Percentiles rank a stretch among this genome's conserved stretches.
These are phyloP conservation scores for Varanus salvator DNA, from an alignment of 2,113 vertebrate genomes.

Conservation along the genomic window DNA sequence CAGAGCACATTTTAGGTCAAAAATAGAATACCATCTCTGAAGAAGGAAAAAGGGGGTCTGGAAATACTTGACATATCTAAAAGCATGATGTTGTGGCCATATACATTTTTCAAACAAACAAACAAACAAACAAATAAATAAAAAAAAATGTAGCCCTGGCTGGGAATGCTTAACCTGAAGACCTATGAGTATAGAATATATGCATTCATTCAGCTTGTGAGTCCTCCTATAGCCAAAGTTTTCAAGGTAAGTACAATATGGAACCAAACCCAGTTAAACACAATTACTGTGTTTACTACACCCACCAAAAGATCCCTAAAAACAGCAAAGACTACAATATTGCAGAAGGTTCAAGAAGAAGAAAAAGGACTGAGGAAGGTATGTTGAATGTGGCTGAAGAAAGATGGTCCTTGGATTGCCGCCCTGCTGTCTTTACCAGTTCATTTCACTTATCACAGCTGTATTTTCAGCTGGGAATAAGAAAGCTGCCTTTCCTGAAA, in stretches of 20 bases:
- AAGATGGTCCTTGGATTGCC: neutral
- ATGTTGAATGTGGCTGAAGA: neutral
- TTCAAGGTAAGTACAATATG: no score
- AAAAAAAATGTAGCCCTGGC: neutral
- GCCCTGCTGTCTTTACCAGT: neutral
- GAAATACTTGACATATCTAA: neutral
- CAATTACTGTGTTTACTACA: no score
- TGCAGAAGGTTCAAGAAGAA: neutral
- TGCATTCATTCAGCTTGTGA: no score
- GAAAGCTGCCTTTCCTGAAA: constrained; percentile 18
- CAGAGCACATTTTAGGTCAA: neutral
- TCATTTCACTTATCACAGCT: constrained; percentile 49
- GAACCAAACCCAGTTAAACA: no score
- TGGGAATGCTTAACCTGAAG: neutral
- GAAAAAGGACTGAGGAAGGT: neutral
- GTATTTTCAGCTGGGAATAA: constrained; percentile 25
- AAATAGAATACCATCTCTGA: neutral
- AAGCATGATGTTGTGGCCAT: neutral
- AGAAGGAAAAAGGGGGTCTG: neutral
- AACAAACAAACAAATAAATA: no score
- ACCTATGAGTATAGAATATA: neutral
- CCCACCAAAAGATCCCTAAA: no score
- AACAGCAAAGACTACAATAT: no score
- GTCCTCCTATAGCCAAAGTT: no score
- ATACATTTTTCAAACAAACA: no score